Evolutionary conservation across 1,140 invertebrate species (phyloP).

Genomic region (Samia ricini): DNA sequence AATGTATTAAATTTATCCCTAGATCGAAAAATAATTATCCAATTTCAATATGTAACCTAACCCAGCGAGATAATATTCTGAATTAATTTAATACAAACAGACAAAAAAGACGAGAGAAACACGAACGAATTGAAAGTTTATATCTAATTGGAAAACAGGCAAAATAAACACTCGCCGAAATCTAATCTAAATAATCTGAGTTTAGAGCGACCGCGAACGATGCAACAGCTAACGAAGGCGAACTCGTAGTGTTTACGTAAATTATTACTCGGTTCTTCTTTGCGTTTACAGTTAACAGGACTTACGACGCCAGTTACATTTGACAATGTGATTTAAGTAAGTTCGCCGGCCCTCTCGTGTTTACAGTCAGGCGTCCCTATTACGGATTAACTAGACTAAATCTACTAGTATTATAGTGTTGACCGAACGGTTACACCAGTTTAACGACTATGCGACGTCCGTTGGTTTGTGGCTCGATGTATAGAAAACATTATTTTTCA

Average conservation of each 20-base stretch:
- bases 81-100: too few relatives aligned
- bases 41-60: too few relatives aligned
- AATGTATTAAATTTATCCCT: too few relatives aligned
- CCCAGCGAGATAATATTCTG: too few relatives aligned
- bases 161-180: neutral
- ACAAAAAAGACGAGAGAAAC: too few relatives aligned
- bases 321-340: neutral
- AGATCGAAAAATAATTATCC: too few relatives aligned
- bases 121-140: too few relatives aligned
- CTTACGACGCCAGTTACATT: neutral
- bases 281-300: neutral
- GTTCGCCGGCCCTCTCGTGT: neutral
- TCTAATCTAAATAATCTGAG: neutral
- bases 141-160: too few relatives aligned
- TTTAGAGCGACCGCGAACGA: neutral
- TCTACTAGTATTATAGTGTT: neutral
- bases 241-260: neutral
- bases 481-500: too few relatives aligned
- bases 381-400: neutral
- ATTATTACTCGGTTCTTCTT: neutral
- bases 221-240: neutral
- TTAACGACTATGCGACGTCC: too few relatives aligned
- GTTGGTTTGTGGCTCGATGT: too few relatives aligned
- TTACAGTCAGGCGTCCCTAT: neutral
- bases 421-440: too few relatives aligned